Base-by-base conservation (phyloP, 2,888 invertebrate genomes). In the Sipha maydis region DNA sequence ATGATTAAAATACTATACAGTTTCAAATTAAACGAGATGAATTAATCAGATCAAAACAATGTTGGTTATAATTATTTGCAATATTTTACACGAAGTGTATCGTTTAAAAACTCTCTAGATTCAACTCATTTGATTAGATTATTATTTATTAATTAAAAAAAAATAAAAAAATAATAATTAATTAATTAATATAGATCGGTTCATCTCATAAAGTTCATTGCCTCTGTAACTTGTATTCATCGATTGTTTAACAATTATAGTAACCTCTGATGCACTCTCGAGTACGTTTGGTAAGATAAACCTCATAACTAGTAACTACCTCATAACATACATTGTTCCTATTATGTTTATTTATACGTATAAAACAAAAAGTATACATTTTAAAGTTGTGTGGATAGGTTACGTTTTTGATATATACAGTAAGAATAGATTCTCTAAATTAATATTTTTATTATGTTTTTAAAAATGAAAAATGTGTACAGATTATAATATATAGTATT, bases 121-220 rank as follows among this genome's bases (percentile, higher is more conserved):
- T 25, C 25, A 31, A 78, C 31, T 48, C 31, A 21, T 11, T 78
- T 78, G 78, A 79, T 79, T 79, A 56, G 31, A 79, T 79, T 34
- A 56, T 56, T 25, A 56, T 31, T 56, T 11, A 79, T 54, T 77
- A 48, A 48, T 48, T 61, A 61, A 5, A 9, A 41, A 8, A 41
- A 41, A 41, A 41, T 5, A 25, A 61, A 25, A 56, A 31, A 79
- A 79, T 34, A 34, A 67, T 34, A 21, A 41, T 14, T n/a, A 67
- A 80, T 38, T 38, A 3, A 67, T 28, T 67, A 80, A 80, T 80
- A 80, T 28, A 67, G 5, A 80, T 79, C 56, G 31, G 25, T 17
- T 17, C 4, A 61, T 79, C 56, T n/a, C 41, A 67, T 5, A 38
- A 41, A 80, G 80, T 80, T 38, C 67, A 67, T 80, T 80, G 80